Base-by-base conservation (phyloP, 2,888 invertebrate species). In the Zhengitettix transpicula region DNA sequence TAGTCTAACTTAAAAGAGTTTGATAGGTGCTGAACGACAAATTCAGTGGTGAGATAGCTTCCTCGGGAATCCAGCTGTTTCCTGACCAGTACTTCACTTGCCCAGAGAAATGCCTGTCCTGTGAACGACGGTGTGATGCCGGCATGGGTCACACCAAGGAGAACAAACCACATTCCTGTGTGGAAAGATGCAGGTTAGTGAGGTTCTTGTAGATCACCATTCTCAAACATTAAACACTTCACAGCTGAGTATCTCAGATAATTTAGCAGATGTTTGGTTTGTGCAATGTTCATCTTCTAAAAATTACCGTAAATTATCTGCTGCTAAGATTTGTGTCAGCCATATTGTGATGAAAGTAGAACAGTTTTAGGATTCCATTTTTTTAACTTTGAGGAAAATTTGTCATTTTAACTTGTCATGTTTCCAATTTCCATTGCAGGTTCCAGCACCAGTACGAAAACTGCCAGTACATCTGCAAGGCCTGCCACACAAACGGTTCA, bases 11-110 rank as follows among this genome's bases (percentile, higher is more conserved):
- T n/a, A n/a, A n/a, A n/a, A n/a, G n/a, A n/a, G n/a, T n/a, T n/a
- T n/a, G n/a, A n/a, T n/a, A n/a, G 81, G 75, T 76, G 57, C 72
- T 89, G 57, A 89, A 88, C 73, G 82, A 84, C 61, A 87, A 86
- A 71, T 88, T 87, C 68, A 83, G 80, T 66, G 84, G 84, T 3
- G 78, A 82, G 65, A 81, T 87, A 52, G 78, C 73, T 62, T 71
- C 77, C 55, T 80, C 79, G 63, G 72, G 77, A 51, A 73, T 80
- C 16, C 80, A 81, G 15, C 79, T 81, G 67, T 88, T 88, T 71
- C 83, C 87, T 42, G 85, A 87, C 67, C 83, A 88, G 69, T 87
- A 87, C 74, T 88, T 89, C 67, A 86, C 87, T 0, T 89, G 89
- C 68, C 78, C 81, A 17, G 76, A 79, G 1, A 79, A 79, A 65